phyloP scores from a whole-genome alignment of 2,888 invertebrate species.

The Noctua janthina region DNA sequence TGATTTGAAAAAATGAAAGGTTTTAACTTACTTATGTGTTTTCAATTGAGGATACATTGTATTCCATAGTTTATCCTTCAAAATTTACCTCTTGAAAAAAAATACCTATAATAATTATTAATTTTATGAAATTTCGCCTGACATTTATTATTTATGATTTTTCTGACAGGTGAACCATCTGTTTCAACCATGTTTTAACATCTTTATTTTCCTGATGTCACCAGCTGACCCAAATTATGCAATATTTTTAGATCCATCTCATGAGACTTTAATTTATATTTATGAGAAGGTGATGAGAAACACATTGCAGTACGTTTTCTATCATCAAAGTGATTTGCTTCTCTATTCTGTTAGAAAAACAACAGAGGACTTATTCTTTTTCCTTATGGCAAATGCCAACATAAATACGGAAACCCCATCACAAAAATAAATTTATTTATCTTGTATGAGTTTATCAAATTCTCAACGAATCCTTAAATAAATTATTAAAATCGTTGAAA shows the following conservation, averaged over 20 bases:
- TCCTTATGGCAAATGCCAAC: neutral
- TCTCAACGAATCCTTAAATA: neutral
- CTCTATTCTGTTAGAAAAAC: neutral
- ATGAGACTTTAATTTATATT: neutral
- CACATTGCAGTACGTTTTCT: constrained; percentile 7
- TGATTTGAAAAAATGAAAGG: neutral
- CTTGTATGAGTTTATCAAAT: neutral
- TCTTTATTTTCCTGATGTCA: constrained; percentile 16
- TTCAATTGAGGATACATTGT: neutral
- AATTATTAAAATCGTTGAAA: neutral
- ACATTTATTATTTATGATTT: constrained; percentile 10
- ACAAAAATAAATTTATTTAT: neutral
- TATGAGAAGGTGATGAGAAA: constrained; percentile 2
- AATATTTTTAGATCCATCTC: constrained; percentile 35
- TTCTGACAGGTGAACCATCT: constrained; percentile 21
- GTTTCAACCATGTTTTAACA: neutral
- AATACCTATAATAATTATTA: too few relatives aligned
- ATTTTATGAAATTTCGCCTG: neutral
- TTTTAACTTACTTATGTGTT: neutral
- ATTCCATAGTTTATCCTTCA: neutral
- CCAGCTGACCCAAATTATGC: constrained; percentile 24
- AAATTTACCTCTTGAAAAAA: too few relatives aligned
- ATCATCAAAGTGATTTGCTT: neutral
- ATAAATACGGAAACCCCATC: too few relatives aligned
- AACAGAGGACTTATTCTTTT: too few relatives aligned